Conservation (phyloP, 2,797 vertebrate genomes). For the Trachops cirrhosus region DNA sequence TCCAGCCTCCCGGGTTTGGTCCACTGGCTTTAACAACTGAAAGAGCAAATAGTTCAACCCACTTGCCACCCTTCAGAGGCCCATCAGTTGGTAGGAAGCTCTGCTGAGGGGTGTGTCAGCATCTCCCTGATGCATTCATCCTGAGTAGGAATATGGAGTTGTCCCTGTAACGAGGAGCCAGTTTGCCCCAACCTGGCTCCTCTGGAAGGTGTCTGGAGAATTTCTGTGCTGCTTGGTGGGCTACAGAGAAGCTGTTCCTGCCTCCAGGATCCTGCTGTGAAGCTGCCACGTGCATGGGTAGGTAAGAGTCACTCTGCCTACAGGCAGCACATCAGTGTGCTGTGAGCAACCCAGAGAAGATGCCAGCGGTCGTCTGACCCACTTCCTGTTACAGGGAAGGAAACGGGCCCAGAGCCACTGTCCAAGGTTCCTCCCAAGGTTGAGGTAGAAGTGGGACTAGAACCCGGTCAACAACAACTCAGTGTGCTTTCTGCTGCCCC, state of each 20-base stretch:
- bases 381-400: background rate
- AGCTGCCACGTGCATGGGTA: fast-evolving
- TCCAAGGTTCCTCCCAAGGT: background rate
- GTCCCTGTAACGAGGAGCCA: background rate
- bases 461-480: background rate
- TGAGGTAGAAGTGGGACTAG: background rate
- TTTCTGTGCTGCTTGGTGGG: background rate
- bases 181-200: background rate
- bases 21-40: background rate
- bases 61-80: background rate
- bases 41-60: background rate
- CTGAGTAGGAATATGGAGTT: background rate
- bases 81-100: background rate
- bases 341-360: background rate
- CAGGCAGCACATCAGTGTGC: background rate
- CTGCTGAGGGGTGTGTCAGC: background rate
- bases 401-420: background rate
- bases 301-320: background rate
- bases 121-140: background rate
- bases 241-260: no score
- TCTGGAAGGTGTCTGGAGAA: background rate
- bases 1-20: background rate
- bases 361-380: background rate
- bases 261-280: background rate
- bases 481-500: background rate